Conservation (phyloP, 2,113 vertebrate species). For the Tichodroma muraria region DNA sequence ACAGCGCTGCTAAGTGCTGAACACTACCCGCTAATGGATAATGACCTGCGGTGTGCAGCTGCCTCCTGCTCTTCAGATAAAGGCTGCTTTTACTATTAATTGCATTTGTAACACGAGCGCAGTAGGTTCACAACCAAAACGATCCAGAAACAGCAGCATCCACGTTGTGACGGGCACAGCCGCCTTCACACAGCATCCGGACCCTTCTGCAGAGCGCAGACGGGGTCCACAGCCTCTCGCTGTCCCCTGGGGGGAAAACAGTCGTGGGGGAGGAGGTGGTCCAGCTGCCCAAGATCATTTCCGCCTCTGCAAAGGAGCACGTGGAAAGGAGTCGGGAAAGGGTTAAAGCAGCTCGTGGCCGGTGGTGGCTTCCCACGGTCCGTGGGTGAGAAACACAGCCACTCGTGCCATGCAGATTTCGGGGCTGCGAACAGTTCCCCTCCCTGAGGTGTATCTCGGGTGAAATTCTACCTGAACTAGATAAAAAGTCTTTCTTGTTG, state of each 20-base stretch:
- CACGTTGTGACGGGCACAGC: not conserved
- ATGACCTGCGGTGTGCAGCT: conserved; percentile 46
- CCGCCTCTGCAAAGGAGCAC: not conserved
- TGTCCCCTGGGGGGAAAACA: not conserved
- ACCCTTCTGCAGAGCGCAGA: not conserved
- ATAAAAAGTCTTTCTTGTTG: not conserved
- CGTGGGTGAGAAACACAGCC: not conserved
- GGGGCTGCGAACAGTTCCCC: not conserved
- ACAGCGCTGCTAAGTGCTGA: conserved; percentile 20
- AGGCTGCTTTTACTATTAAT: conserved; percentile 47
- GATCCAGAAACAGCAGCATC: not conserved
- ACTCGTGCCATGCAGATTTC: not conserved
- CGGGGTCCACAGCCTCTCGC: not conserved
- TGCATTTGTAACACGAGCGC: conserved; percentile 40
- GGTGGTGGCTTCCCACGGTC: not conserved
- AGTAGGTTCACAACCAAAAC: not conserved
- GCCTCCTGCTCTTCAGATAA: conserved; percentile 32
- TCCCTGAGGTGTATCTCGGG: not conserved
- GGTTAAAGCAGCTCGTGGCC: not conserved
- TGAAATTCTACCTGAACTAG: not conserved
- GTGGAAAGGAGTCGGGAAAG: not conserved
- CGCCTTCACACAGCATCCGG: not conserved
- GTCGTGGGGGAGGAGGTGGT: not conserved
- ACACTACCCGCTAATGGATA: conserved; percentile 23
- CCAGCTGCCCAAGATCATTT: not conserved